phyloP scores from a whole-genome alignment of 2,888 invertebrate genomes.

The Melipona bicolor region DNA sequence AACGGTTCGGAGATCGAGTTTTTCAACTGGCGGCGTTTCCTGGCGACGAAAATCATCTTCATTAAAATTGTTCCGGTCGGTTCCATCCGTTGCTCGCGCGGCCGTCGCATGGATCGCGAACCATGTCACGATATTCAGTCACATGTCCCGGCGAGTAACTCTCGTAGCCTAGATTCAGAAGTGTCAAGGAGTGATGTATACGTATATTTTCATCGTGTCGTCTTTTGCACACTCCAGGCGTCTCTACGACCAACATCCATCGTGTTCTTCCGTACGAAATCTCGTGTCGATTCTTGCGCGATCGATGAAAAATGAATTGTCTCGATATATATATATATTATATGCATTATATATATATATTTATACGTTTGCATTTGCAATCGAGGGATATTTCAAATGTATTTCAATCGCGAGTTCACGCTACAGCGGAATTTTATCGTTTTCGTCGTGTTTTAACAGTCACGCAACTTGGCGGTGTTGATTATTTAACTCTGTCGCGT shows the following conservation, averaged over 20 bases:
- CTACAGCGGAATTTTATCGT: background rate
- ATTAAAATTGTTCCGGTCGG: constrained; percentile 76
- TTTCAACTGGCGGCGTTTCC: constrained; percentile 54
- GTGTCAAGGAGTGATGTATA: constrained; percentile 42
- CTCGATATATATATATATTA: background rate
- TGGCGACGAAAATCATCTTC: constrained; percentile 74
- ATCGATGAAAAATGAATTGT: background rate
- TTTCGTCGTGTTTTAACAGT: background rate
- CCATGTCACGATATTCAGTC: constrained; percentile 74
- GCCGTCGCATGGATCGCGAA: constrained; percentile 78
- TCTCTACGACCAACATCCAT: background rate
- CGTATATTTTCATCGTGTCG: constrained; percentile 33
- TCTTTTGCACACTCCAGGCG: background rate
- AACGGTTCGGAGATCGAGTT: constrained; percentile 17
- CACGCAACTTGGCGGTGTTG: background rate
- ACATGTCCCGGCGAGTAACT: constrained; percentile 62
- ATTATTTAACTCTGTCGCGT: no score
- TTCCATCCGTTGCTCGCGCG: constrained; percentile 77
- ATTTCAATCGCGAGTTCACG: background rate
- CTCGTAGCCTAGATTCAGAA: constrained; percentile 73
- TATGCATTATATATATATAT: background rate
- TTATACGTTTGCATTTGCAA: background rate
- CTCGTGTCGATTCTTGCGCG: background rate
- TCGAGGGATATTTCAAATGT: background rate
- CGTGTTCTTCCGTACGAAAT: background rate